Conservation (phyloP, 2,113 vertebrate genomes). For the Pelmatolapia mariae region DNA sequence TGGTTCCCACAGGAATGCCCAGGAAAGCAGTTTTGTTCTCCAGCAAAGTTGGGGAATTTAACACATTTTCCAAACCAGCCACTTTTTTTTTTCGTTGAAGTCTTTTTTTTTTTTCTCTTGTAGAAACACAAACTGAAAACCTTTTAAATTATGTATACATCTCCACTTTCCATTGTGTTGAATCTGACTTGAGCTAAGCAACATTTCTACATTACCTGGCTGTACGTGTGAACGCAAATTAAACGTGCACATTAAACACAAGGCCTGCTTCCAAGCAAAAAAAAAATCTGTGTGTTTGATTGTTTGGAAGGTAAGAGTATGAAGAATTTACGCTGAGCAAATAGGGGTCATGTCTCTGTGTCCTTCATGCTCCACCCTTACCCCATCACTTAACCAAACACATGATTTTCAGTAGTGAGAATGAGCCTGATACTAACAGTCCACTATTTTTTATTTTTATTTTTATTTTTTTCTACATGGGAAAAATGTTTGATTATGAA, state of each 20-base stretch:
- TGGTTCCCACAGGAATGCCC: not conserved
- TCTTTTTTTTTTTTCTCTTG: not conserved
- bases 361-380: not conserved
- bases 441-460: not conserved
- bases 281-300: not conserved
- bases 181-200: not conserved
- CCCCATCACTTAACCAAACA: not conserved
- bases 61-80: not conserved
- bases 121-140: not conserved
- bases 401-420: not conserved
- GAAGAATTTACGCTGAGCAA: accelerated
- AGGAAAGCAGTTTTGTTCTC: not conserved
- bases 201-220: not conserved
- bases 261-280: not conserved
- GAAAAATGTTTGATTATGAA: not conserved
- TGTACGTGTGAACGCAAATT: not conserved
- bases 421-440: not conserved
- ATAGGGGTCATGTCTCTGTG: not conserved
- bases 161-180: not conserved
- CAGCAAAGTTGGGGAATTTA: not conserved
- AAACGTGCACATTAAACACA: not conserved
- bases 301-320: not conserved
- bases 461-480: no score
- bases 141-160: not conserved
- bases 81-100: not conserved